Conservation (phyloP, 2,888 invertebrate species). For the Atrina japonica region DNA sequence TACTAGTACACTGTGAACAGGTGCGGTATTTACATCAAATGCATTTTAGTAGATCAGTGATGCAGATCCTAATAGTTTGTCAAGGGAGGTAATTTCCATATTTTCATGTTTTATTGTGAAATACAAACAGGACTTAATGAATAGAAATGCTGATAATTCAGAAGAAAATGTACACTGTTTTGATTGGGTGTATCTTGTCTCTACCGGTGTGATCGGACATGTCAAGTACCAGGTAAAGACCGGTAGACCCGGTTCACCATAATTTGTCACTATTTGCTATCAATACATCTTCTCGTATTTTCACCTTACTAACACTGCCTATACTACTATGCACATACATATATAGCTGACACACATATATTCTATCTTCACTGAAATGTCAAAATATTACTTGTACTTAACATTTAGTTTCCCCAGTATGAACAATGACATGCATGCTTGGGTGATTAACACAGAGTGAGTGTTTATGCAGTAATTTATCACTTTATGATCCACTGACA, state of each 20-base stretch:
- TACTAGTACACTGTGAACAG: neutral
- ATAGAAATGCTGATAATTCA: neutral
- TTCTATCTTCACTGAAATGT: no score
- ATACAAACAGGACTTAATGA: slow-evolving; percentile 9
- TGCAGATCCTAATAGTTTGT: neutral
- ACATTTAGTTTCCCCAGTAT: no score
- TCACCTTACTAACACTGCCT: no score
- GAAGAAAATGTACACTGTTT: slow-evolving; percentile 22
- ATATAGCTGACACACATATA: no score
- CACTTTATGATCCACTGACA: neutral
- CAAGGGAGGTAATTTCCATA: neutral
- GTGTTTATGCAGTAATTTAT: neutral
- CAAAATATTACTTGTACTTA: no score
- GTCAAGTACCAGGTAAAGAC: slow-evolving; percentile 28
- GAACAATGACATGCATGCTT: neutral
- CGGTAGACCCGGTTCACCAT: neutral
- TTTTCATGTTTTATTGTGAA: neutral
- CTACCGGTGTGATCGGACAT: slow-evolving; percentile 21
- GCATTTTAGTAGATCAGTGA: neutral
- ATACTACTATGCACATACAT: no score
- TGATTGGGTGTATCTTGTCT: slow-evolving; percentile 32
- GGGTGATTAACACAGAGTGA: neutral
- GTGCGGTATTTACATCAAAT: slow-evolving; percentile 3
- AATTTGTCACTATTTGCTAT: no score
- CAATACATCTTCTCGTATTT: no score